Evolutionary conservation across 2,113 vertebrate genomes (phyloP), one percentile per base, ranked within the genome.

Genomic region (Megaceryle maxima): DNA sequence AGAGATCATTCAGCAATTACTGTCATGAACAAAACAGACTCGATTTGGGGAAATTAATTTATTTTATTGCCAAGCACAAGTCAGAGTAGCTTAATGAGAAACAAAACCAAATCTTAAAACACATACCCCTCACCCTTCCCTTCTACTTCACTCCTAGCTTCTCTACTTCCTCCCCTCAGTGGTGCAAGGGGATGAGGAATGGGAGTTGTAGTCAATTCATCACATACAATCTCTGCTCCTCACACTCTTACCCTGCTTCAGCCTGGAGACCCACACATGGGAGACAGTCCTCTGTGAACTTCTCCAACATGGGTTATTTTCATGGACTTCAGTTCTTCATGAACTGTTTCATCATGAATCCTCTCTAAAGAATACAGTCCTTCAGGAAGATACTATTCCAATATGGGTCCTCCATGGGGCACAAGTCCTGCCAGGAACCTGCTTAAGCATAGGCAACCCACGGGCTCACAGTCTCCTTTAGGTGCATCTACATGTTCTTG

Each of bases 181-280:
- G 1, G 9, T 1, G 0, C 9, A 46, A 28, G 11, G 19, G 10
- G 16, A 69, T 2, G 0, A 5, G 31, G 20, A 60, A 51, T 31
- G 6, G 10, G 4, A 31, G 8, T 60, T 51, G 43, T 0, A 2
- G n/a, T 51, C 24, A 35, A 31, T 87, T 60, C 44, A 29, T 67
- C 24, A 59, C 11, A 6, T 31, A 24, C 2, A 0, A 18, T 41
- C 11, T 67, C 19, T 48, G 29, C 7, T 66, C 83, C 41, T 43
- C 63, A 66, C 24, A 16, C 29, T 70, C 15, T 35, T 72, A 24
- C 14, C 20, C n/a, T 46, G 28, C 18, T 43, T 39, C 63, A 66
- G 28, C 7, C 12, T 66, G 39, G 11, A 28, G 39, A 20, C 39
- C 26, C 39, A 41, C 17, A 29, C 39, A 29, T 12, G 17, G 63